A percentile compares a stretch with the other conserved stretches of the same genome.
Conservation (phyloP, 2,797 vertebrate species). For the Poeciliopsis presidionis region DNA sequence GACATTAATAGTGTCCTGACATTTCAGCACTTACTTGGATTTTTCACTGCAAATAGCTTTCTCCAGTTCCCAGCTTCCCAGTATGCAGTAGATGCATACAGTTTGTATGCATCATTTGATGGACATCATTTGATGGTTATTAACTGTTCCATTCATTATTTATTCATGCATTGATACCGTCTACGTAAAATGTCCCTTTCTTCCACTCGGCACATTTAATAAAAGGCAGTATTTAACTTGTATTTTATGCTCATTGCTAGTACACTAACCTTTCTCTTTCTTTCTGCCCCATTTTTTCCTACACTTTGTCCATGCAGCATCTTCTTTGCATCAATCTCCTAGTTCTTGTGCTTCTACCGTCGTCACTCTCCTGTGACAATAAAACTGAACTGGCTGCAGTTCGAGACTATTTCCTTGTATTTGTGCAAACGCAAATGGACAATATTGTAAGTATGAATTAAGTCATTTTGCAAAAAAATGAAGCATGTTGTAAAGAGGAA, state of each 20-base stretch:
- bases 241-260: background rate
- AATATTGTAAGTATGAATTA: conserved; percentile 49
- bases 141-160: background rate
- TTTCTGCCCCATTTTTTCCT: conserved; percentile 11
- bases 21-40: background rate
- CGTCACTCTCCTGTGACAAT: conserved; percentile 68
- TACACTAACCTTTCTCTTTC: conserved; percentile 5
- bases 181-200: background rate
- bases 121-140: background rate
- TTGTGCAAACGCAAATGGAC: conserved; percentile 38
- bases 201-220: background rate
- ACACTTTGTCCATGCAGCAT: conserved; percentile 61
- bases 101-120: background rate
- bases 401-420: conserved; percentile 19
- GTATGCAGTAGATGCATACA: background rate
- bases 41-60: background rate
- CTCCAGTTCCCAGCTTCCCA: background rate
- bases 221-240: background rate
- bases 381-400: conserved; percentile 20
- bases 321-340: conserved; percentile 77
- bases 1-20: background rate
- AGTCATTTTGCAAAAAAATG: background rate
- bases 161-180: background rate
- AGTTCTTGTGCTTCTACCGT: conserved; percentile 76
- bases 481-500: background rate